These are phyloP conservation scores for Asobara japonica DNA, from an alignment of 1,140 invertebrate species.

Conservation along the genomic window DNA sequence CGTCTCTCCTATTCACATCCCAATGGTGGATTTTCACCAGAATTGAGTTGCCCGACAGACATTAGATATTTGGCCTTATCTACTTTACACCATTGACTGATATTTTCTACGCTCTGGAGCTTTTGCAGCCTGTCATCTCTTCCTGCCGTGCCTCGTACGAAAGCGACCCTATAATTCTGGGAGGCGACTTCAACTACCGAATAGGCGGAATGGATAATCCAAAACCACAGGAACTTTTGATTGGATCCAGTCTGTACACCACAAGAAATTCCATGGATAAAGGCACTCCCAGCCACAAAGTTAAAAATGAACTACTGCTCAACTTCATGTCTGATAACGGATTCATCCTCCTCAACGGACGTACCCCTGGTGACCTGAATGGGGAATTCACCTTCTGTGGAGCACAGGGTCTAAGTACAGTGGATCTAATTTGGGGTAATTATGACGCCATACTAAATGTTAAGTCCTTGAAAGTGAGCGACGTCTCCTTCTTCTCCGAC, in stretches of 20 bases:
- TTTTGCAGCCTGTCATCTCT: background rate
- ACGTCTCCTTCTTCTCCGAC: conserved; percentile 3
- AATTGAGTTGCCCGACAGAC: background rate
- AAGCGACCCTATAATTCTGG: background rate
- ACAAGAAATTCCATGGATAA: background rate
- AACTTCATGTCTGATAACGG: conserved; percentile 4
- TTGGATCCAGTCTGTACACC: background rate
- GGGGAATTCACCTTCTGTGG: background rate
- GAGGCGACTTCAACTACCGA: background rate
- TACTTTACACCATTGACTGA: conserved; percentile 4
- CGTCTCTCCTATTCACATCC: background rate
- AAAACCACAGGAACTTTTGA: background rate
- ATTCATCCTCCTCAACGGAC: conserved; percentile 6
- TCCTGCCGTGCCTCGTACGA: background rate
- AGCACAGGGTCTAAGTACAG: background rate
- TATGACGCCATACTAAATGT: background rate
- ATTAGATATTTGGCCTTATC: background rate
- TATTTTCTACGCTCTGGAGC: background rate
- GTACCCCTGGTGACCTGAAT: background rate
- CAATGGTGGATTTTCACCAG: conserved; percentile 16
- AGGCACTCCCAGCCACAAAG: background rate
- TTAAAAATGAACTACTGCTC: background rate
- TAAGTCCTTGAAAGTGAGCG: background rate
- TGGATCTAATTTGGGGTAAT: background rate
- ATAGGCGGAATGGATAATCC: background rate